Conservation (phyloP, 2,797 vertebrate genomes). For the Arnoldichthys spilopterus region DNA sequence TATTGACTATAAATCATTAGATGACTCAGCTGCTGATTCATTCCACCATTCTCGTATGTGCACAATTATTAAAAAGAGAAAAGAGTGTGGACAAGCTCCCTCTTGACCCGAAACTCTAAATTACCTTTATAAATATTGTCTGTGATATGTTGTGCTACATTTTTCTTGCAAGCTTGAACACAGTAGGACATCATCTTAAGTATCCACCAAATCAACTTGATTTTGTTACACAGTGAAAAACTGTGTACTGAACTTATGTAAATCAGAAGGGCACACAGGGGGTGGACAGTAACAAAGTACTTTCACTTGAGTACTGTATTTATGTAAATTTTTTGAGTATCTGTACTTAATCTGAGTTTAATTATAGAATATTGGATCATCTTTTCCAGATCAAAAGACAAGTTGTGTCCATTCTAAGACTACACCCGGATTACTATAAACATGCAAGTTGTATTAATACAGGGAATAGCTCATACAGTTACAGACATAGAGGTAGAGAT, state of each 20-base stretch:
- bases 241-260: background rate
- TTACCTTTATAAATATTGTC: background rate
- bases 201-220: background rate
- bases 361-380: too few species aligned
- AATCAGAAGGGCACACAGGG: too few species aligned
- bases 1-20: background rate
- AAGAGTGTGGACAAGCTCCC: background rate
- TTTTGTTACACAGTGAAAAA: background rate
- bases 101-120: background rate
- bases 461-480: too few species aligned
- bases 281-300: too few species aligned
- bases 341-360: too few species aligned
- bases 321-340: too few species aligned
- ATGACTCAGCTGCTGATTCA: background rate
- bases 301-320: too few species aligned
- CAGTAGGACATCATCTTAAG: background rate
- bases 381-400: too few species aligned
- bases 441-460: too few species aligned
- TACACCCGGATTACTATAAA: too few species aligned
- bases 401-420: too few species aligned
- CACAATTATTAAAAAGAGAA: background rate
- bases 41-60: background rate
- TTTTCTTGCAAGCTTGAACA: background rate
- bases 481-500: background rate
- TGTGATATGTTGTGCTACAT: background rate